Conservation (phyloP, 1,140 invertebrate genomes). For the Pectinophora gossypiella region DNA sequence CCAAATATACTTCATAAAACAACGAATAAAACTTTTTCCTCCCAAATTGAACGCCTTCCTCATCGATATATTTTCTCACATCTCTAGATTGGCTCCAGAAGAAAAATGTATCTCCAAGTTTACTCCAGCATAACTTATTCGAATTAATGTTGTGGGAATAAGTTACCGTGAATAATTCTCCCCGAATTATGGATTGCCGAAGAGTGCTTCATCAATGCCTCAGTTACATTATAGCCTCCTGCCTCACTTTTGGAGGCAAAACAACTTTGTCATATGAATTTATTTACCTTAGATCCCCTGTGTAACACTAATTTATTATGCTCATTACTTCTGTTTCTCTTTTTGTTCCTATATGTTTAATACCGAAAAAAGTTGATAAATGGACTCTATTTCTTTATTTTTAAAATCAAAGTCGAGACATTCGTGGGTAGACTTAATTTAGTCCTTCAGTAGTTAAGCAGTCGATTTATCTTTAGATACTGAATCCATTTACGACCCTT, state of each 20-base stretch:
- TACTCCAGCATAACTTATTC: constrained; percentile 13
- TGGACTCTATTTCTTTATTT: background rate
- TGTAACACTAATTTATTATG: background rate
- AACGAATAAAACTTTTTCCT: no score
- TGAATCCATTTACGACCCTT: no score
- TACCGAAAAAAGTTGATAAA: background rate
- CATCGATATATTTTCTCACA: no score
- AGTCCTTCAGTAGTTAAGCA: no score
- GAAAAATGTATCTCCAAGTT: background rate
- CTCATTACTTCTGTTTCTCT: background rate
- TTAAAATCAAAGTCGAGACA: no score
- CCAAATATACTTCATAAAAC: no score
- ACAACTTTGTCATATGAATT: constrained; percentile 19
- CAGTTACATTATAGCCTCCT: constrained; percentile 23
- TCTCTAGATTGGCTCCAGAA: background rate
- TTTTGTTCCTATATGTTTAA: background rate
- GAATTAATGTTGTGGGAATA: constrained; percentile 14
- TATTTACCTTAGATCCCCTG: background rate
- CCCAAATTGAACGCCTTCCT: no score
- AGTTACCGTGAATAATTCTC: constrained; percentile 5
- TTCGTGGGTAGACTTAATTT: no score
- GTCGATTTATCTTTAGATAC: no score
- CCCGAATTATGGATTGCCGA: constrained; percentile 27
- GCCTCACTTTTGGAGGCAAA: constrained; percentile 20
- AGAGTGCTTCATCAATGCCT: constrained; percentile 30